Evolutionary conservation across 2,888 invertebrate species (phyloP).

Genomic region (Tromatobia lineatoria): DNA sequence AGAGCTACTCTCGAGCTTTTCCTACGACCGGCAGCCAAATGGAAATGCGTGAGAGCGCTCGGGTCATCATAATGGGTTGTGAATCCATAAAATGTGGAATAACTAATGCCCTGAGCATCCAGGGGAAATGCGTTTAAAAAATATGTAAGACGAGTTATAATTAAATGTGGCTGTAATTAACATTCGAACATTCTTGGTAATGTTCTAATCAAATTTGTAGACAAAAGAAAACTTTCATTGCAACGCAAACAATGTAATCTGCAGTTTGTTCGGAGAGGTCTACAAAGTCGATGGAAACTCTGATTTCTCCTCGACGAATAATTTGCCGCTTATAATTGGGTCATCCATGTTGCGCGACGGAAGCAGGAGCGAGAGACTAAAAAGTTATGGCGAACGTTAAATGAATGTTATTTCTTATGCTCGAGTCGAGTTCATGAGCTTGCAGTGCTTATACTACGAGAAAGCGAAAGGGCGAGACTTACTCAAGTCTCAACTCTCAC

Average conservation of each 20-base stretch:
- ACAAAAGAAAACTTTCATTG: conserved; percentile 34
- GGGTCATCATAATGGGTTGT: conserved; percentile 48
- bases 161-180: not conserved
- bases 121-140: not conserved
- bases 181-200: not conserved
- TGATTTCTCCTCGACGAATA: conserved; percentile 33
- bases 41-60: conserved; percentile 43
- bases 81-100: conserved; percentile 27
- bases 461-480: not conserved
- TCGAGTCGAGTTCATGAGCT: conserved; percentile 13
- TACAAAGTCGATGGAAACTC: conserved; percentile 16
- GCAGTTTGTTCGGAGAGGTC: not conserved
- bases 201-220: conserved; percentile 15
- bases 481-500: no score
- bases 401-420: conserved; percentile 40
- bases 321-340: conserved; percentile 46
- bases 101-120: not conserved
- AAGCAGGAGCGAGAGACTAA: not conserved
- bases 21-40: conserved; percentile 16
- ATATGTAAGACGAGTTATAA: not conserved
- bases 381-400: conserved; percentile 43
- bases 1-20: conserved; percentile 17
- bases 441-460: not conserved
- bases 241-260: conserved; percentile 34
- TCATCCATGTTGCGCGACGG: not conserved